Evolutionary conservation across 2,888 invertebrate genomes (phyloP), one percentile per base, ranked within the genome.

Genomic region (Maniola hyperantus): DNA sequence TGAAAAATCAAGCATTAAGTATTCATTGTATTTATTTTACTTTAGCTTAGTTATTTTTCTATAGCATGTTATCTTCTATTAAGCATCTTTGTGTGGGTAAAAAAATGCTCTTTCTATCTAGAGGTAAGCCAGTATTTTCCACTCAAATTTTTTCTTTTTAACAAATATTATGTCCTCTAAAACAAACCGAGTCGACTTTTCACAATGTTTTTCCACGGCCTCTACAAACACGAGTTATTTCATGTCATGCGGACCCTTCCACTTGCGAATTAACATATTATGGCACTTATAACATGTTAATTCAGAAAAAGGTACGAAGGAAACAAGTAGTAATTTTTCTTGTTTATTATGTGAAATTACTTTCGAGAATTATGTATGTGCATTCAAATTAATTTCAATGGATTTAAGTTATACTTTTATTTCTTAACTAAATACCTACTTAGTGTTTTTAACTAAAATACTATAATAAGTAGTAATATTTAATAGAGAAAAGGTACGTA

Each of bases 221-320:
- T 69, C 36, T 60, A 64, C 63, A 66, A 69, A 69, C 66, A 66
- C 48, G 60, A 64, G 60, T 46, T 66, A 59, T 66, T 69, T 61
- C 55, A 51, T 61, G 60, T 51, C 55, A 69, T 44, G 55, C 36
- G 51, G 53, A 48, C 55, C 66, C 64, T 66, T 55, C 55, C 69
- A 20, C 61, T 61, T 51, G 64, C 57, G 57, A 64, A 69, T 66
- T 69, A 69, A 55, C 69, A 66, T 69, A 69, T 64, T 69, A 69
- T 36, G 61, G 51, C 34, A 61, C 61, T 61, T 61, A 51, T 61
- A 61, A 61, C 61, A 61, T 61, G 61, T 50, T 61, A 61, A 61
- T 61, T 61, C 34, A 61, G 48, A 61, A 50, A 61, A 61, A 61
- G 61, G 50, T 51, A 50, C 34, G 36, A 36, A 39, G 39, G 36